phyloP scores from a whole-genome alignment of 1,140 invertebrate genomes.

The Drosophila burlai region DNA sequence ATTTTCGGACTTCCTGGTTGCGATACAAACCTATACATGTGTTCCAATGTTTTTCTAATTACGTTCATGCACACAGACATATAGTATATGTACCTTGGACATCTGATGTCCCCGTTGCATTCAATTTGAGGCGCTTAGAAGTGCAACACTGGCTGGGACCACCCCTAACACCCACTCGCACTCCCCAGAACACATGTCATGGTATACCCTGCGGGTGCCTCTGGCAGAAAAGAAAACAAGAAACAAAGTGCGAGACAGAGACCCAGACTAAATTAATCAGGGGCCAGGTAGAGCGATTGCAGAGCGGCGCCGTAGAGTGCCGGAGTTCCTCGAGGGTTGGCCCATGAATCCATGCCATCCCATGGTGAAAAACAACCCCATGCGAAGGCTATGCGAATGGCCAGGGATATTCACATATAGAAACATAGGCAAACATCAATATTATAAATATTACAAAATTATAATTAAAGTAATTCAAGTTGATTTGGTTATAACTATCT shows the following conservation, averaged over 20 bases:
- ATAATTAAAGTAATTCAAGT: background rate
- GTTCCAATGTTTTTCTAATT: constrained; percentile 38
- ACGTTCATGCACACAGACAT: constrained; percentile 13
- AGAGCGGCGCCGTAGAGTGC: constrained; percentile 22
- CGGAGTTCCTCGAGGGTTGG: constrained; percentile 37
- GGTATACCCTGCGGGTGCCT: constrained; percentile 31
- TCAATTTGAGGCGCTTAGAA: constrained; percentile 48
- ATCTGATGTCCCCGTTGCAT: constrained; percentile 45
- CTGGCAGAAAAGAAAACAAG: constrained; percentile 38
- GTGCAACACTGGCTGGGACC: constrained; percentile 20
- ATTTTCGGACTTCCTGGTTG: constrained; percentile 24
- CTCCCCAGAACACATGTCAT: constrained; percentile 39
- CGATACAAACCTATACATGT: constrained; percentile 13
- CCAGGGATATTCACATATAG: constrained; percentile 19
- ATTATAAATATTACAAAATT: constrained; percentile 4
- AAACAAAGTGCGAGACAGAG: constrained; percentile 45
- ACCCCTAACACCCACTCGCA: constrained; percentile 10
- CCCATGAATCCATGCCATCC: constrained; percentile 23
- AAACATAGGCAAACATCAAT: background rate
- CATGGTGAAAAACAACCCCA: constrained; percentile 26
- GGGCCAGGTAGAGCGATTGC: constrained; percentile 36
- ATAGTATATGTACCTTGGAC: constrained; percentile 9
- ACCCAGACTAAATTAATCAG: constrained; percentile 52
- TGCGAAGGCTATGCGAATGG: constrained; percentile 2
- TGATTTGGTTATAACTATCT: background rate